Conservation (phyloP, 2,113 vertebrate genomes). For the Atlantisia rogersi region DNA sequence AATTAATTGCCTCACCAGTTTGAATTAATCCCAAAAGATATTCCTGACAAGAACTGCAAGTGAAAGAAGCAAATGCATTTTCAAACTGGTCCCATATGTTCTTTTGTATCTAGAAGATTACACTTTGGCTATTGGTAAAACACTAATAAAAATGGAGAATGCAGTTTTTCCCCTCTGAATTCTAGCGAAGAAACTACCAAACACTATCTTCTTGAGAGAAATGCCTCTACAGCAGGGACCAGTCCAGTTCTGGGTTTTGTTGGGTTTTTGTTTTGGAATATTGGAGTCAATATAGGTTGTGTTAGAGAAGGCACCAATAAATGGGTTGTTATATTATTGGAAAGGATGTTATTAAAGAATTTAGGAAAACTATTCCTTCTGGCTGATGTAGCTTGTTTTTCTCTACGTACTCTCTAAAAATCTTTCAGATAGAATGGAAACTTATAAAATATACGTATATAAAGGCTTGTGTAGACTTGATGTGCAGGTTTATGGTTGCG, state of each 20-base stretch:
- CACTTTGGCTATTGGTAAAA: slow-evolving; percentile 11
- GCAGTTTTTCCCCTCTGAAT: neutral
- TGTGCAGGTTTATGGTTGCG: neutral
- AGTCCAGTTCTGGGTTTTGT: neutral
- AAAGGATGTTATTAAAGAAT: neutral
- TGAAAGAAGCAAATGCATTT: neutral
- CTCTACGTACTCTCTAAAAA: neutral
- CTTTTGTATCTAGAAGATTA: neutral
- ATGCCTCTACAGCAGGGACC: neutral
- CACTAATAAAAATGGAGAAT: neutral
- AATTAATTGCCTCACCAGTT: neutral
- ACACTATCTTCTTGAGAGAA: neutral
- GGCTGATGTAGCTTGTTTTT: neutral
- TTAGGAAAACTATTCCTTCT: neutral
- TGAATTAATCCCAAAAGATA: slow-evolving; percentile 7
- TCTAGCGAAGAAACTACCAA: neutral
- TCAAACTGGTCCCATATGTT: neutral
- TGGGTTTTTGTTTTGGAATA: neutral
- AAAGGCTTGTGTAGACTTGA: neutral
- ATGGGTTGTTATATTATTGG: neutral
- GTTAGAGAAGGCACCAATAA: neutral
- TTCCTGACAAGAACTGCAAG: neutral
- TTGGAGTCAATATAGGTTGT: neutral
- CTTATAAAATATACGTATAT: neutral
- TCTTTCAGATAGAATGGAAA: neutral